Evolutionary conservation across 2,113 vertebrate genomes (phyloP).

Genomic region (Barbus barbus): DNA sequence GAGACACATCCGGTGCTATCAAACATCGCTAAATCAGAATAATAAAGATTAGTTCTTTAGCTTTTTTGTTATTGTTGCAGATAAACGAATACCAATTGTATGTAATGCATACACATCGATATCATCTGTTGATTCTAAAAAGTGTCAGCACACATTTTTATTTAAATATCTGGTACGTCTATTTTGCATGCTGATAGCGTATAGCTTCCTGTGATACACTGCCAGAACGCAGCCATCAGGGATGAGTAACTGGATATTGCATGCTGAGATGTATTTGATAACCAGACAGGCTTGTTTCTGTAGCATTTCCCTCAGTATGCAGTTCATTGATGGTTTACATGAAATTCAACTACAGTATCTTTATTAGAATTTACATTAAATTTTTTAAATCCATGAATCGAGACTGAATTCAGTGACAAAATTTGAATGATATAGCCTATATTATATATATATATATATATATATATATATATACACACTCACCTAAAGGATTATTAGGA

Average conservation of each 20-base stretch:
- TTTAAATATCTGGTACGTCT: constrained; percentile 19
- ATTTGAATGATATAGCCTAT: too few relatives aligned
- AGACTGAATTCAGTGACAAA: too few relatives aligned
- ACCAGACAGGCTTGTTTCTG: constrained; percentile 42
- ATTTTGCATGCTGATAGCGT: constrained; percentile 24
- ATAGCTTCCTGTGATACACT: constrained; percentile 20
- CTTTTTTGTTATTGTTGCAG: constrained; percentile 15
- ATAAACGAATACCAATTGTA: not conserved
- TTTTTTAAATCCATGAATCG: not conserved
- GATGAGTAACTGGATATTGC: constrained; percentile 44
- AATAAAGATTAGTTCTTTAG: not conserved
- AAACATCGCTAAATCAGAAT: constrained; percentile 19
- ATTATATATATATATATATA: too few relatives aligned
- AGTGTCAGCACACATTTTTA: not conserved
- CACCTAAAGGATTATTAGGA: too few relatives aligned
- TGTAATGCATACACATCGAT: constrained; percentile 6
- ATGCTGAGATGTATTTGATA: constrained; percentile 47
- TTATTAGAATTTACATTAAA: not conserved
- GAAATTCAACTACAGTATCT: not conserved
- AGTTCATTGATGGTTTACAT: not conserved
- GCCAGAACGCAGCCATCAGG: constrained; percentile 21
- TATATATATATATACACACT: too few relatives aligned
- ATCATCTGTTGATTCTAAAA: constrained; percentile 9
- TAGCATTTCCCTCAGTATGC: not conserved
- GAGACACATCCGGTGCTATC: constrained; percentile 30